A percentile compares a stretch with the other conserved stretches of the same genome.
Conservation (phyloP, 2,888 invertebrate species). For the Zygothrica quintamaculata region DNA sequence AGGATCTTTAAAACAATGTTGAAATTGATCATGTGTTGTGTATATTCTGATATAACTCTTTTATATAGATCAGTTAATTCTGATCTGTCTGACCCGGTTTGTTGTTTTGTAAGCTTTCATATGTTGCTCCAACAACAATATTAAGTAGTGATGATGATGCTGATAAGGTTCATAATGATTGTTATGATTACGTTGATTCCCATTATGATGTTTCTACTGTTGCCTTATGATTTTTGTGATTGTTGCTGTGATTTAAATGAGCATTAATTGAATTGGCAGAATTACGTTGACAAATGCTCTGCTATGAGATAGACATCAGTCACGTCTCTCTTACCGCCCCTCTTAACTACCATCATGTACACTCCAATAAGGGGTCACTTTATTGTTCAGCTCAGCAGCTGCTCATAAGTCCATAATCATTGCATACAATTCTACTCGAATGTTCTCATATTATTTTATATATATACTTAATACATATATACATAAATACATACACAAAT, state of each 20-base stretch:
- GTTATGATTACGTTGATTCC: slow-evolving; percentile 23
- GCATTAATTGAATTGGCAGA: slow-evolving; percentile 80
- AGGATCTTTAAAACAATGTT: too few relatives aligned
- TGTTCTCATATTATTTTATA: slow-evolving; percentile 40
- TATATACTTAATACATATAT: too few relatives aligned
- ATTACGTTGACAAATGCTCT: slow-evolving; percentile 74
- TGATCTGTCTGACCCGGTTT: slow-evolving; percentile 30
- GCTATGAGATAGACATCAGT: too few relatives aligned
- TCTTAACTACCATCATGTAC: neutral
- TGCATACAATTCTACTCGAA: slow-evolving; percentile 48
- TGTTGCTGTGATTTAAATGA: slow-evolving; percentile 67
- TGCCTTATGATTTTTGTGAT: slow-evolving; percentile 15
- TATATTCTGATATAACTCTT: too few relatives aligned
- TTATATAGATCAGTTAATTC: too few relatives aligned
- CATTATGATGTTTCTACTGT: slow-evolving; percentile 27
- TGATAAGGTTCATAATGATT: slow-evolving; percentile 17
- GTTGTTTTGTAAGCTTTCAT: slow-evolving; percentile 11
- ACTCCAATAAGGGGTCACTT: slow-evolving; percentile 7
- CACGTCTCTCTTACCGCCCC: slow-evolving; percentile 9
- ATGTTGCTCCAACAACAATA: too few relatives aligned
- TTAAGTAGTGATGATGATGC: neutral
- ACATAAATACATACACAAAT: too few relatives aligned
- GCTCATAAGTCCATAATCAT: slow-evolving; percentile 52
- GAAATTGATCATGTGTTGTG: too few relatives aligned
- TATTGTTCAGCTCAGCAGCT: slow-evolving; percentile 24